Conservation (phyloP, 2,797 vertebrate genomes). For the Nannoperca australis region DNA sequence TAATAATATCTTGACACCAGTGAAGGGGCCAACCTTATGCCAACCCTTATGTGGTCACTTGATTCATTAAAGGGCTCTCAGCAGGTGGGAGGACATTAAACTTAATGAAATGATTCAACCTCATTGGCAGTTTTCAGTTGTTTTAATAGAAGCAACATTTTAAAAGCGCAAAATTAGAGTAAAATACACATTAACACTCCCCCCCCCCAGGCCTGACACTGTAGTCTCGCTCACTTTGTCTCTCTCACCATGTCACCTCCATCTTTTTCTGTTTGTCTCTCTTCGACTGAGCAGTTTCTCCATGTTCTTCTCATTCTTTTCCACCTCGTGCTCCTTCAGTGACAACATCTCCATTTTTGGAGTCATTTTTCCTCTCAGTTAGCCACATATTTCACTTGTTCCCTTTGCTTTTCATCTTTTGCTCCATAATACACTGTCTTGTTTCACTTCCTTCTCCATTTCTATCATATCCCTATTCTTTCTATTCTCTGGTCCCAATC, state of each 20-base stretch:
- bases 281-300: slow-evolving; percentile 19
- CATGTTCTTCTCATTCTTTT: slow-evolving; percentile 2
- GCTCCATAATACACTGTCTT: slow-evolving; percentile 23
- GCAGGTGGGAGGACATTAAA: slow-evolving; percentile 24
- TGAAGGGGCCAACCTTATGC: slow-evolving; percentile 8
- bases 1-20: slow-evolving; percentile 17
- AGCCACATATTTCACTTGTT: slow-evolving; percentile 15
- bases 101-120: slow-evolving; percentile 26
- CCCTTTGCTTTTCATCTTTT: slow-evolving; percentile 29
- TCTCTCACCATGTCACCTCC: neutral
- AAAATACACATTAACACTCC: neutral
- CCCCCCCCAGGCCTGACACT: neutral
- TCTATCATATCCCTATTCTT: slow-evolving; percentile 44
- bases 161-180: slow-evolving; percentile 1
- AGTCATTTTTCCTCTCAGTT: slow-evolving; percentile 24
- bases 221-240: neutral
- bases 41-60: slow-evolving; percentile 20
- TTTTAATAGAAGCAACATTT: slow-evolving; percentile 24
- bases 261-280: neutral
- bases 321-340: neutral
- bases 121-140: slow-evolving; percentile 8
- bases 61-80: slow-evolving; percentile 39
- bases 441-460: slow-evolving; percentile 34
- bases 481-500: slow-evolving; percentile 57
- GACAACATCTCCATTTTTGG: neutral